Base-by-base conservation (phyloP, 2,797 vertebrate genomes). In the Glyptemys insculpta region DNA sequence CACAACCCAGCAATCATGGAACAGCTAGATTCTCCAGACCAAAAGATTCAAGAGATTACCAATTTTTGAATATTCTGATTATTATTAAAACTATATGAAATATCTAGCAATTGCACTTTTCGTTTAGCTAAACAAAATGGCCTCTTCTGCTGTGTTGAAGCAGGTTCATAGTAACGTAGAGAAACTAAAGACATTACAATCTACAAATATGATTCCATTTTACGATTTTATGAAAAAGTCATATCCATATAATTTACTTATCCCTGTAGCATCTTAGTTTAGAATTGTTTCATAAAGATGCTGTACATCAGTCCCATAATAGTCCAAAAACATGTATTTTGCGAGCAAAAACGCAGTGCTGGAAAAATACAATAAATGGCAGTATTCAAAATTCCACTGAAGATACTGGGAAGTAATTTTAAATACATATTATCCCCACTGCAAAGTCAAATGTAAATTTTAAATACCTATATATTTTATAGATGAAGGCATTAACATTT, bases 51-150 rank as follows among this genome's bases (percentile, higher is more conserved):
- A 41, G 37, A 23, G 18, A 86, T 88, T 56, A 79, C 87, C 91
- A 0, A 0, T 81, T 52, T 31, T 85, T 81, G 62, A 90, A 92
- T 94, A 85, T 88, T 2, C 47, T 95, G 95, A 96, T 95, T 94
- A 91, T 89, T 81, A 95, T 88, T 97, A 76, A 94, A 83, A 68
- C 89, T 88, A 94, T 85, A 83, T 2, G 0, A 95, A 95, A 92
- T 59, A 88, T 44, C 62, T 93, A 83, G 91, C 57, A 92, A 93
- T 96, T 65, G 76, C 74, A 86, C 91, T 65, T 86, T 27, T 86
- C 91, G 57, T 65, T 54, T 83, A 62, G 88, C 1, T 3, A 90
- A 90, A 96, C 96, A 98, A 98, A 98, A 98, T 98, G 98, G 98
- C 97, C 87, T 98, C 98, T 95, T 57, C 50, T 96, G 83, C 86